These are phyloP conservation scores for Drosophila rellima DNA, from an alignment of 2,888 invertebrate genomes.

Conservation along the genomic window DNA sequence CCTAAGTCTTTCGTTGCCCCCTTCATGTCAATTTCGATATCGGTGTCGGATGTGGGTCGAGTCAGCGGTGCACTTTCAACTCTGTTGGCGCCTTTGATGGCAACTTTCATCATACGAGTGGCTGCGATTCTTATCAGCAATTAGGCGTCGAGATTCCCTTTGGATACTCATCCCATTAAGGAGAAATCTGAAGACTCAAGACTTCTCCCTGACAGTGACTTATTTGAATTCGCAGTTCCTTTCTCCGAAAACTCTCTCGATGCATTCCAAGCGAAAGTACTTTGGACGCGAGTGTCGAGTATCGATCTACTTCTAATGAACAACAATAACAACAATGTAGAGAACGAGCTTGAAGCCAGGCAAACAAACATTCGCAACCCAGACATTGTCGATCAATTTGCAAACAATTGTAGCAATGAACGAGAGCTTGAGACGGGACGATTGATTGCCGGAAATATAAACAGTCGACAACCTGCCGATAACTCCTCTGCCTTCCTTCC, in stretches of 20 bases:
- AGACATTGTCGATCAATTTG: conserved; percentile 60
- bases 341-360: conserved; percentile 31
- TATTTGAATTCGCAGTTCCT: conserved; percentile 48
- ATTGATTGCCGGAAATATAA: conserved; percentile 80
- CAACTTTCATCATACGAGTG: conserved; percentile 43
- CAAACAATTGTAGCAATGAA: conserved; percentile 62
- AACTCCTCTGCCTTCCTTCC: conserved; percentile 41
- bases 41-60: conserved; percentile 28
- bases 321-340: conserved; percentile 23
- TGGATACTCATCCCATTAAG: conserved; percentile 31
- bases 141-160: conserved; percentile 53
- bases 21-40: neutral
- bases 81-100: conserved; percentile 33
- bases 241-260: conserved; percentile 54
- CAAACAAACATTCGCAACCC: conserved; percentile 41
- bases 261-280: conserved; percentile 69
- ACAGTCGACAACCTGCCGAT: conserved; percentile 54
- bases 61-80: conserved; percentile 53
- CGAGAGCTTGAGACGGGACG: conserved; percentile 63
- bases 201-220: conserved; percentile 16
- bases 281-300: conserved; percentile 13
- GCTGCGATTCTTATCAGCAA: conserved; percentile 68
- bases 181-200: conserved; percentile 27
- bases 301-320: conserved; percentile 57
- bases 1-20: conserved; percentile 33